phyloP scores from a whole-genome alignment of 2,888 invertebrate species.

The Brenthis hecate region DNA sequence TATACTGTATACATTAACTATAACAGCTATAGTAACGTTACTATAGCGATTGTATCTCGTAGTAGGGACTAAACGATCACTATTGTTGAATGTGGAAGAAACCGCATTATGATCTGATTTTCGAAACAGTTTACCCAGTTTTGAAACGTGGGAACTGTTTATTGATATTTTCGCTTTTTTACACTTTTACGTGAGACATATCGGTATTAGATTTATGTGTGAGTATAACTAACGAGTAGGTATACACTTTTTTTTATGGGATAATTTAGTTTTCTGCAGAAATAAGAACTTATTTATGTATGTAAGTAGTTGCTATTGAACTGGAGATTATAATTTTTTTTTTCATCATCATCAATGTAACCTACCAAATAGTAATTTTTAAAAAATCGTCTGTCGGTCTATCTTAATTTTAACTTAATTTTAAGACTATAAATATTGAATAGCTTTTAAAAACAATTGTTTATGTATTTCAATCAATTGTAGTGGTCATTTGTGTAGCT shows the following conservation, averaged over 20 bases:
- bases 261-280: no score
- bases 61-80: constrained; percentile 33
- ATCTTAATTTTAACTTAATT: no score
- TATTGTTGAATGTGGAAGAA: constrained; percentile 28
- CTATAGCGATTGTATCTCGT: neutral
- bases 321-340: no score
- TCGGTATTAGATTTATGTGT: constrained; percentile 14
- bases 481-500: no score
- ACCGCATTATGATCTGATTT: constrained; percentile 41
- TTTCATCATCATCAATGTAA: no score
- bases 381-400: no score
- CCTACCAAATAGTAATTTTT: no score
- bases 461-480: no score
- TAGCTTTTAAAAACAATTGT: no score
- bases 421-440: no score
- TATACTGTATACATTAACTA: neutral
- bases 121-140: constrained; percentile 35
- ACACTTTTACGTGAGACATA: constrained; percentile 16
- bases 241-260: neutral
- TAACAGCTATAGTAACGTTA: neutral
- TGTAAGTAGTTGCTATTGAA: no score
- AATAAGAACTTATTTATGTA: no score
- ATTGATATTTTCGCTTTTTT: constrained; percentile 27
- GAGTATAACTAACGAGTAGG: neutral
- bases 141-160: constrained; percentile 36